Conservation (phyloP, 1,140 invertebrate species). For the Caenorhabditis tropicalis region DNA sequence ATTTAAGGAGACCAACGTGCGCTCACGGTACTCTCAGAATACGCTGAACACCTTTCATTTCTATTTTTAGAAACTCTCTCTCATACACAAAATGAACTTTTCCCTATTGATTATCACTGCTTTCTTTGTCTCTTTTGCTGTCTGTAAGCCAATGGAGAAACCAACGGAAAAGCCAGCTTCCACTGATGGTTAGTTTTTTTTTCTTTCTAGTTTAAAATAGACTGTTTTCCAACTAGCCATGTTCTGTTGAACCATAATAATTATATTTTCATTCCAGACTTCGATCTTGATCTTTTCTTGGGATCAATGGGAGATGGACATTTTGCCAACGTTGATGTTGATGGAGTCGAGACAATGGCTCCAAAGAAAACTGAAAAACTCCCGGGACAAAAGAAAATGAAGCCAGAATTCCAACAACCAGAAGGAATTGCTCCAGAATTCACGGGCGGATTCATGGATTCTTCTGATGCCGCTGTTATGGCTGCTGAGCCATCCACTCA, state of each 20-base stretch:
- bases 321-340: constrained; percentile 17
- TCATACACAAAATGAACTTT: constrained; percentile 16
- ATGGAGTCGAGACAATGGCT: constrained; percentile 29
- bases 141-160: constrained; percentile 19
- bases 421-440: constrained; percentile 27
- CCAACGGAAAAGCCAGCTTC: background rate
- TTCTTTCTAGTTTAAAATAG: background rate
- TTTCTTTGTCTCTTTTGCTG: constrained; percentile 18
- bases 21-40: constrained; percentile 35
- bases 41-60: background rate
- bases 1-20: constrained; percentile 5
- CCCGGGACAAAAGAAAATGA: constrained; percentile 36
- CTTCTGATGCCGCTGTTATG: constrained; percentile 16
- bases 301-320: constrained; percentile 17
- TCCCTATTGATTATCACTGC: constrained; percentile 14
- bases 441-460: constrained; percentile 1
- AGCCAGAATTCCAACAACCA: constrained; percentile 38
- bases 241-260: background rate
- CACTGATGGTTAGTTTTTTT: background rate
- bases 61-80: constrained; percentile 26
- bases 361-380: constrained; percentile 31
- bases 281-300: constrained; percentile 13
- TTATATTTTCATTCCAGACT: background rate
- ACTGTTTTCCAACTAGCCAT: background rate
- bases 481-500: constrained; percentile 24